Percentiles rank a stretch among this genome's conserved stretches.
phyloP scores from a whole-genome alignment of 1,140 invertebrate species.

The Habropoda laboriosa region DNA sequence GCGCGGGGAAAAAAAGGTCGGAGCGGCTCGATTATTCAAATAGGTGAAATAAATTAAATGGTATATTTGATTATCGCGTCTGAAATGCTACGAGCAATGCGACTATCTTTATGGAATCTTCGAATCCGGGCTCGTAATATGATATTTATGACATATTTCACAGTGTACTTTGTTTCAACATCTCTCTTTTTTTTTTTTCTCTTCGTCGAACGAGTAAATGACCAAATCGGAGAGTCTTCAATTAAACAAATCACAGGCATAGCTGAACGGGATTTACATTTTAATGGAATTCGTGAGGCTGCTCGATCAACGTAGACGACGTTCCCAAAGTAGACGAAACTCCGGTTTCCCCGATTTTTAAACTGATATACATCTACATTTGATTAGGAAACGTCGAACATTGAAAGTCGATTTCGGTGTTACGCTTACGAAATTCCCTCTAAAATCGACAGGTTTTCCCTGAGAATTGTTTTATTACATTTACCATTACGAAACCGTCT shows the following conservation, averaged over 20 bases:
- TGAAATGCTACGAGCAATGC: neutral
- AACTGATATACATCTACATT: neutral
- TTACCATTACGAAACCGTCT: constrained; percentile 7
- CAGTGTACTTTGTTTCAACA: neutral
- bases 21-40: neutral
- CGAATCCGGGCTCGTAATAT: neutral
- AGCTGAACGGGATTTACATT: constrained; percentile 3
- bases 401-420: neutral
- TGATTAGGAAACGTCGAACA: neutral
- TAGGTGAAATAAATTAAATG: neutral
- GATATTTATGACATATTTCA: constrained; percentile 14
- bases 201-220: neutral
- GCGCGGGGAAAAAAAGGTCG: neutral
- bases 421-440: neutral
- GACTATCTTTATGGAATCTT: neutral
- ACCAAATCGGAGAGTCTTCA: neutral
- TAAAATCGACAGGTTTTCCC: neutral
- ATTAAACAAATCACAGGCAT: neutral
- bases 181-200: neutral
- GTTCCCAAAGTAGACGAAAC: neutral
- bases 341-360: neutral
- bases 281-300: neutral
- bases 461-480: neutral
- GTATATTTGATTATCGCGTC: neutral
- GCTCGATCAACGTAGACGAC: neutral